These are phyloP conservation scores for Loxodonta africana DNA, from an alignment of 2,113 vertebrate genomes.

Conservation along the genomic window DNA sequence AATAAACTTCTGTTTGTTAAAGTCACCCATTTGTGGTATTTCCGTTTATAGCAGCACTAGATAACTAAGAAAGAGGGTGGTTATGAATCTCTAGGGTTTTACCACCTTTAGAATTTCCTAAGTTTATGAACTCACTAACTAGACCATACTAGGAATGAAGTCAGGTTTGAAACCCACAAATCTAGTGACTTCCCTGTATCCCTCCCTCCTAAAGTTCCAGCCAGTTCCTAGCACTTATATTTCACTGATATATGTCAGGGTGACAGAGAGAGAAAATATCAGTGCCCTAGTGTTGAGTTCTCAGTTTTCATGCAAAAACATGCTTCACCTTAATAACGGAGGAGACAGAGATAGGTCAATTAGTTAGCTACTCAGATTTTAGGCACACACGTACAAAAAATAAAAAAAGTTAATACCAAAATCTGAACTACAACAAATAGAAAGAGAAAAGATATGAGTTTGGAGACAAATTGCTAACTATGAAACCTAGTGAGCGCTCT, in stretches of 20 bases:
- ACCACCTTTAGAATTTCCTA: neutral
- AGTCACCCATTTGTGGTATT: neutral
- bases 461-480: neutral
- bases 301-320: neutral
- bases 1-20: neutral
- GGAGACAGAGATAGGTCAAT: neutral
- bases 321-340: neutral
- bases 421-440: slow-evolving; percentile 27
- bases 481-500: neutral
- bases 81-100: neutral
- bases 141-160: neutral
- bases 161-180: neutral
- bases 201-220: neutral
- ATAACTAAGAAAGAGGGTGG: neutral
- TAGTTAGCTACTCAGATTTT: neutral
- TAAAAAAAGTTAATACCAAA: slow-evolving; percentile 22
- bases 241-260: neutral
- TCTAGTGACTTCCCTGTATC: neutral
- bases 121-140: neutral
- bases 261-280: neutral
- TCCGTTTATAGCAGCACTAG: neutral
- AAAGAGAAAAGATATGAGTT: neutral
- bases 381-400: neutral
- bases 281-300: neutral
- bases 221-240: neutral